These are phyloP conservation scores for Albula glossodonta DNA, from an alignment of 2,113 vertebrate species.

Conservation along the genomic window DNA sequence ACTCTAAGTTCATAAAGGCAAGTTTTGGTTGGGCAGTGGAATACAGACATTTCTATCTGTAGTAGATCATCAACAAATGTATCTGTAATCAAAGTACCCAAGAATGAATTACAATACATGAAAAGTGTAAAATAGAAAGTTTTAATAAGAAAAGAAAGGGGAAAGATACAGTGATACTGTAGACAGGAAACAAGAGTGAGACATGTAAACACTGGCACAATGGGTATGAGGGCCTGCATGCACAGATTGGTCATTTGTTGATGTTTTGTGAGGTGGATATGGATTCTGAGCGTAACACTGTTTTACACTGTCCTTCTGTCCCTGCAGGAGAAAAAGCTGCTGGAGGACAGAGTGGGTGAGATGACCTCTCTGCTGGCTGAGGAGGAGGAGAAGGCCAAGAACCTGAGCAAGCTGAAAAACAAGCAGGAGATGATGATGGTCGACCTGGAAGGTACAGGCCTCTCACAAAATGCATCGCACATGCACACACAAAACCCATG, in stretches of 20 bases:
- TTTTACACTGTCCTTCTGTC: not conserved
- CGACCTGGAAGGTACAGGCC: conserved; percentile 86
- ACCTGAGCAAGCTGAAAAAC: conserved; percentile 92
- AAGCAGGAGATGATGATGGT: conserved; percentile 99
- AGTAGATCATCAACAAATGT: not conserved
- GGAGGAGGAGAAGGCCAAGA: conserved; percentile 98
- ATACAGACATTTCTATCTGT: no score
- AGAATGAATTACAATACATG: no score
- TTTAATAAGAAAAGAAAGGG: no score
- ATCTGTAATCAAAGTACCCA: no score
- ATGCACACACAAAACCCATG: no score
- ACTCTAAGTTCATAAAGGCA: conserved; percentile 95
- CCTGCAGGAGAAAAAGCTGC: conserved; percentile 90
- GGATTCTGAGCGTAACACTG: not conserved
- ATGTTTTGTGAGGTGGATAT: no score
- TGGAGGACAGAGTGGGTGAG: conserved; percentile 89
- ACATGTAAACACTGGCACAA: no score
- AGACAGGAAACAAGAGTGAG: no score
- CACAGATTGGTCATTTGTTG: no score
- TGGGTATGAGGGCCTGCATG: no score
- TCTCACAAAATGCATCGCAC: not conserved
- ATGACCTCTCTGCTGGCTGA: conserved; percentile 90
- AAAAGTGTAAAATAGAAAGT: no score
- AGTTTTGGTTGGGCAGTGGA: not conserved
- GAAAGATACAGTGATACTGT: no score